phyloP scores from a whole-genome alignment of 2,888 invertebrate genomes.

The Nowickia ferox region DNA sequence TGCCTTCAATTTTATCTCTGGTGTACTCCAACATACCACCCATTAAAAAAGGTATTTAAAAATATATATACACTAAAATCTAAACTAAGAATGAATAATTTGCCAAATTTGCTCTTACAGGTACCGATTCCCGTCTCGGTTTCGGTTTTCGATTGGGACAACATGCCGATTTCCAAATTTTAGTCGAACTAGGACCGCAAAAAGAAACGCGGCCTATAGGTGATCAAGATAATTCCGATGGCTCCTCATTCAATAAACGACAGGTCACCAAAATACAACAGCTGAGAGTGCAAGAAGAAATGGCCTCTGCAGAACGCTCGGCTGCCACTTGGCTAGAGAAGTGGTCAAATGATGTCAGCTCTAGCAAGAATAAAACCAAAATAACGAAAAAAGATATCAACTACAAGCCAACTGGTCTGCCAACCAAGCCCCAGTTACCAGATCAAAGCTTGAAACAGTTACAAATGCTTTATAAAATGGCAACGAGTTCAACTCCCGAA shows the following conservation, averaged over 20 bases:
- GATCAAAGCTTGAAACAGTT: constrained; percentile 81
- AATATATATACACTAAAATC: neutral
- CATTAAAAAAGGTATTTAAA: constrained; percentile 89
- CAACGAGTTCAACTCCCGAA: constrained; percentile 72
- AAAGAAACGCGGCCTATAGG: constrained; percentile 88
- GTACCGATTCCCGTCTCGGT: constrained; percentile 91
- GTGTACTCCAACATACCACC: constrained; percentile 93
- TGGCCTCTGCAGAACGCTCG: constrained; percentile 77
- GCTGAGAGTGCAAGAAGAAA: constrained; percentile 80
- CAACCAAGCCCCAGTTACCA: constrained; percentile 83
- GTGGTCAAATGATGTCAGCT: constrained; percentile 85
- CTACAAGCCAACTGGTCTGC: constrained; percentile 34
- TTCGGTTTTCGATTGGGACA: constrained; percentile 92
- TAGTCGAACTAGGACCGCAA: constrained; percentile 91
- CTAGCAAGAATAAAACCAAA: constrained; percentile 56
- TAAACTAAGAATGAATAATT: neutral
- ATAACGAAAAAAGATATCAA: constrained; percentile 40
- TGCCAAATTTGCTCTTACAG: constrained; percentile 82
- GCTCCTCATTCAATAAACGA: constrained; percentile 80
- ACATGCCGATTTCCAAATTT: constrained; percentile 91
- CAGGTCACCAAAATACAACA: constrained; percentile 78
- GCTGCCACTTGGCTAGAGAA: constrained; percentile 84
- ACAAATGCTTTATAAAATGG: constrained; percentile 81
- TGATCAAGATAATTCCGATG: constrained; percentile 78
- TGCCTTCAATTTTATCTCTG: constrained; percentile 90